Evolutionary conservation across 2,888 invertebrate species (phyloP), one percentile per base, ranked within the genome.

Genomic region (Pogonocherus hispidulus): DNA sequence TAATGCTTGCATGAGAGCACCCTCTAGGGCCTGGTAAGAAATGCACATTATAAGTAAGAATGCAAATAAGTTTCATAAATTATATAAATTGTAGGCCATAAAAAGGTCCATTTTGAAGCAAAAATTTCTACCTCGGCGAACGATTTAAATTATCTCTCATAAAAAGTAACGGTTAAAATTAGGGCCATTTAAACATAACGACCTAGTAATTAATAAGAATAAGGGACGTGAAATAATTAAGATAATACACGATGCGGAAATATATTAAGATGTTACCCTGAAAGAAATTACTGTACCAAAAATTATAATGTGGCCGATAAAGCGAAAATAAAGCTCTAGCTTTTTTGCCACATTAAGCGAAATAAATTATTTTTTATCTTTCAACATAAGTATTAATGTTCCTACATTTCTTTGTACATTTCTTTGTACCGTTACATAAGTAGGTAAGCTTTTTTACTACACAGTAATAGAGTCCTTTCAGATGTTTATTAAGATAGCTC

Each of bases 171-270:
- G 70, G 70, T 67, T 73, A 67, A 71, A 69, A 71, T 67, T 66
- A 65, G 47, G 67, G 57, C 65, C 71, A 65, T 74, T 74, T 70
- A 72, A 71, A 74, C 71, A 70, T 56, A 64, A 64, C 70, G 74
- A 71, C 70, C 60, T 49, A 51, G 71, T 70, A 74, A 74, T 74
- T 74, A 74, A 74, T 72, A 71, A 74, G 70, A 67, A 70, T 69
- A 71, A 71, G 62, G 59, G 66, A 73, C 68, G 64, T 63, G 66
- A 46, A 57, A 69, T 72, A 74, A 74, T 71, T 71, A 74, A 71
- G 74, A 70, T 71, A 74, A 74, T 71, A 64, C 56, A 49, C 49
- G 47, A 64, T 44, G 56, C 35, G 11, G 62, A 35, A 46, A 62
- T 62, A 62, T 51, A 62, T 62, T 37, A 62, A 62, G 62, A 51